These are phyloP conservation scores for Podabrus alpinus DNA, from an alignment of 2,888 invertebrate genomes.

Conservation along the genomic window DNA sequence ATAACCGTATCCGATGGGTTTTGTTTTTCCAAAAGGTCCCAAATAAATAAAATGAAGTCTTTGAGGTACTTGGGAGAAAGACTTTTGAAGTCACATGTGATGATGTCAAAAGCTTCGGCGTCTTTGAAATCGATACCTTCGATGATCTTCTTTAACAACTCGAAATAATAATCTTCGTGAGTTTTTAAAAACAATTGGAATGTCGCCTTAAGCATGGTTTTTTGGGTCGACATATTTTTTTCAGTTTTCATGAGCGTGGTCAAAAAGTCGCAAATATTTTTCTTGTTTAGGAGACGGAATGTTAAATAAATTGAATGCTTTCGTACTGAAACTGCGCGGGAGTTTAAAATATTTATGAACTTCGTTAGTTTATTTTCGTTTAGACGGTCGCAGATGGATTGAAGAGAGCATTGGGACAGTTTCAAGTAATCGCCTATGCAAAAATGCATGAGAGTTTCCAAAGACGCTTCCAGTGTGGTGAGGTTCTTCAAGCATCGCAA, in stretches of 20 bases:
- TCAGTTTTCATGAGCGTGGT: neutral
- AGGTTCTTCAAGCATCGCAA: constrained; percentile 9
- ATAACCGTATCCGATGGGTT: neutral
- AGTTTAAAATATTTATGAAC: constrained; percentile 6
- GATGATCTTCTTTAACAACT: constrained; percentile 2
- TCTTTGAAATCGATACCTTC: constrained; percentile 3
- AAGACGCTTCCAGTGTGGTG: neutral
- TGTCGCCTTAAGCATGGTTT: constrained; percentile 4
- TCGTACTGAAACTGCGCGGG: constrained; percentile 16
- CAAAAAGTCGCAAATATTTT: neutral
- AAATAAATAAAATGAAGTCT: neutral
- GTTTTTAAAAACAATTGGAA: constrained; percentile 11
- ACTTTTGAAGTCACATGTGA: neutral
- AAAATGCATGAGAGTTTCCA: constrained; percentile 14
- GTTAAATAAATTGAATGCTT: constrained; percentile 21
- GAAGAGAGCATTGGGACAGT: constrained; percentile 10
- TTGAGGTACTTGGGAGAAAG: neutral
- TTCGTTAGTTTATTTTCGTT: constrained; percentile 9
- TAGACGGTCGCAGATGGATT: neutral
- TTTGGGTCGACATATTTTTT: constrained; percentile 9
- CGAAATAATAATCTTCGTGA: constrained; percentile 11
- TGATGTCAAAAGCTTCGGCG: constrained; percentile 9
- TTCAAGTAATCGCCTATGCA: constrained; percentile 24
- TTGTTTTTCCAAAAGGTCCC: neutral
- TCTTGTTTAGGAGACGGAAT: neutral